Conservation (phyloP, 2,113 vertebrate species). For the Empidonax alnorum region DNA sequence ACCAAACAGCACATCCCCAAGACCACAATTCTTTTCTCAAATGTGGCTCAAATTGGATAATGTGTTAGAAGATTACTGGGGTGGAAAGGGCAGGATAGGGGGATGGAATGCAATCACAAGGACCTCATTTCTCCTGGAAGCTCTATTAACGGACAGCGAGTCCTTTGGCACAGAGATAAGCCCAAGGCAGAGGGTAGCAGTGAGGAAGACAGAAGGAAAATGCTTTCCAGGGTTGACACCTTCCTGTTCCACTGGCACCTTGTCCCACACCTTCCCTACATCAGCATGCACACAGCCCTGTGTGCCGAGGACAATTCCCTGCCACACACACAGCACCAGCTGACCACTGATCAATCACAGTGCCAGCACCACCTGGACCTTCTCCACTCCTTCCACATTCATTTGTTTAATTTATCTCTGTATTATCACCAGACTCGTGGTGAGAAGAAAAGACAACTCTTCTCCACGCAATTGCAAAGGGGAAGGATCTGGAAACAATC, state of each 20-base stretch:
- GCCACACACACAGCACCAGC: neutral
- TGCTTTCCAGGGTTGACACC: neutral
- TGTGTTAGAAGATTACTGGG: conserved; percentile 2
- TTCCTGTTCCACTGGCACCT: neutral
- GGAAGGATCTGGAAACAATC: conserved; percentile 14
- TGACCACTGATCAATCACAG: neutral
- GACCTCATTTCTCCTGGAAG: neutral
- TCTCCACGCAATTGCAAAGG: neutral
- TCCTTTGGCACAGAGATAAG: neutral
- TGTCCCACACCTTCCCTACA: neutral
- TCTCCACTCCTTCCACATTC: neutral
- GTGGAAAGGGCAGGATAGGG: conserved; percentile 19
- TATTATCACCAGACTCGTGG: neutral
- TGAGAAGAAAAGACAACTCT: neutral
- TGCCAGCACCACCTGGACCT: neutral
- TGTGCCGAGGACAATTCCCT: neutral
- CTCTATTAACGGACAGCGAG: neutral
- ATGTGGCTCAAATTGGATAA: neutral
- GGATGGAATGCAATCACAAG: neutral
- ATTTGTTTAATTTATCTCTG: conserved; percentile 11
- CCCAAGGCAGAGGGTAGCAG: neutral
- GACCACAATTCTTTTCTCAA: neutral
- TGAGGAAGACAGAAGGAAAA: neutral
- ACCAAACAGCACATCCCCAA: neutral
- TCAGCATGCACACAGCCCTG: neutral